Evolutionary conservation across 2,113 vertebrate genomes (phyloP).

Genomic region (Eclectus roratus): DNA sequence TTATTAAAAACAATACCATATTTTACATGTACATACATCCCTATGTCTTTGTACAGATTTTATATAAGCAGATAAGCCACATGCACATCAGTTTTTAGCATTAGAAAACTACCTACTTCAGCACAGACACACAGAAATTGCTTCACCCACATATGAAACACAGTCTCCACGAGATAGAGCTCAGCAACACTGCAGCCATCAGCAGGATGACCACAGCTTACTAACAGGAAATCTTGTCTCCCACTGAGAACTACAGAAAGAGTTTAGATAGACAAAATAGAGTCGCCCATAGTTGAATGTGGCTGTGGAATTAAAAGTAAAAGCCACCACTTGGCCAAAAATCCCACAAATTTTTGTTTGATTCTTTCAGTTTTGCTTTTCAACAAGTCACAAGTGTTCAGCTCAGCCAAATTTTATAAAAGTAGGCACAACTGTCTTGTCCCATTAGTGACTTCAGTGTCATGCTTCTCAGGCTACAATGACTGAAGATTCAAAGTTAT

Average conservation of each 20-base stretch:
- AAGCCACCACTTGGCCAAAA: neutral
- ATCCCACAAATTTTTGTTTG: neutral
- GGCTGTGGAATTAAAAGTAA: neutral
- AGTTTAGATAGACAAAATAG: neutral
- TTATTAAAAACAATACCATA: neutral
- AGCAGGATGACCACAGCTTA: neutral
- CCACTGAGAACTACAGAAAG: neutral
- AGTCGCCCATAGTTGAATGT: neutral
- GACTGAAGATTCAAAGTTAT: neutral
- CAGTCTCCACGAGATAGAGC: neutral
- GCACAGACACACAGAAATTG: neutral
- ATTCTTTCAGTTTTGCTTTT: neutral
- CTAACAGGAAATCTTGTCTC: neutral
- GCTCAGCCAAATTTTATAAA: neutral
- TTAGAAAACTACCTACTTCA: neutral
- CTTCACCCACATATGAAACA: rapidly evolving
- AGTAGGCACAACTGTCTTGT: neutral
- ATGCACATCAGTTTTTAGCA: rapidly evolving
- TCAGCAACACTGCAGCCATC: neutral
- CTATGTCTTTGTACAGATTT: neutral
- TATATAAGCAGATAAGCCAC: neutral
- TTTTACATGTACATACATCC: neutral
- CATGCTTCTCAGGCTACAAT: neutral
- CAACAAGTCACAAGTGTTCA: neutral
- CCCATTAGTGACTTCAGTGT: neutral